Evolutionary conservation across 2,888 invertebrate genomes (phyloP).

Genomic region (Drosophila mettleri): DNA sequence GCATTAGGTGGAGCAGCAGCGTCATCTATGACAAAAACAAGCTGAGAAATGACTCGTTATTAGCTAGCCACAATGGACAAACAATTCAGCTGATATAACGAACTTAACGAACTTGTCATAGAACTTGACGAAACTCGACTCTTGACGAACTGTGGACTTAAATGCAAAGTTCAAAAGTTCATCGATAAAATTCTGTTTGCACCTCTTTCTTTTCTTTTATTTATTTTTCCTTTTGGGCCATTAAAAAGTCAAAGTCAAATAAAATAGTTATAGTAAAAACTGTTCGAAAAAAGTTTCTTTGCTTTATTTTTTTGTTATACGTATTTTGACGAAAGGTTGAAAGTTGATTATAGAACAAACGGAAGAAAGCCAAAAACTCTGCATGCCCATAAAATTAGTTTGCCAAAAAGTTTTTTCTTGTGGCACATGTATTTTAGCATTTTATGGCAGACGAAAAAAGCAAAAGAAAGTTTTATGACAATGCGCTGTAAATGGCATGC

Average conservation of each 20-base stretch:
- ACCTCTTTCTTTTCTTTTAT: conserved; percentile 13
- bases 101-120: conserved; percentile 35
- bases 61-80: conserved; percentile 35
- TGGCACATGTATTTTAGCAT: conserved; percentile 35
- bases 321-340: conserved; percentile 30
- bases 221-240: conserved; percentile 8
- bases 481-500: background rate
- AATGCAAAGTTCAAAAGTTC: conserved; percentile 23
- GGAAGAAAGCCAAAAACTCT: conserved; percentile 6
- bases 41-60: conserved; percentile 30
- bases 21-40: conserved; percentile 9
- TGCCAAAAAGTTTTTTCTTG: conserved; percentile 12
- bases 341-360: conserved; percentile 16
- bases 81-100: conserved; percentile 33
- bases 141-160: conserved; percentile 5
- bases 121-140: conserved; percentile 21
- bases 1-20: conserved; percentile 14
- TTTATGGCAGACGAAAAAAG: conserved; percentile 48
- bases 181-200: conserved; percentile 45
- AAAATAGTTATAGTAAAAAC: conserved; percentile 44
- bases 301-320: no score
- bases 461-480: background rate
- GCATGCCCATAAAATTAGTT: conserved; percentile 28
- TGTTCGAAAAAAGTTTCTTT: conserved; percentile 18
- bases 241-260: conserved; percentile 42